Base-by-base conservation (phyloP, 2,797 vertebrate species). In the Enteromius anoplus region DNA sequence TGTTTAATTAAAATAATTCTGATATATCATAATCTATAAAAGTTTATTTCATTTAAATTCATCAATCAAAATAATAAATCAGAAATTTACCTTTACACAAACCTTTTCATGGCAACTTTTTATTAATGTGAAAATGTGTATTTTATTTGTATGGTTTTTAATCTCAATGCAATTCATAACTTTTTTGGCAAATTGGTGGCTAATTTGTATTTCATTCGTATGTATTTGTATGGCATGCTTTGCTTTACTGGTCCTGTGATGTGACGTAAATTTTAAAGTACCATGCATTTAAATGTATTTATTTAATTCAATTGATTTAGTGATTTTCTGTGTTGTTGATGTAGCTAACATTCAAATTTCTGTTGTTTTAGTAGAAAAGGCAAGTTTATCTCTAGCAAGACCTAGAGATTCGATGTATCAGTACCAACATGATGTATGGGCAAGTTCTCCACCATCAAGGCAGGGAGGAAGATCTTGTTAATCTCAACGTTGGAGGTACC, bases 401-500 rank as follows among this genome's bases (percentile, higher is more conserved):
- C 45, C 4, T 51, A 12, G 49, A 70, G n/a, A 40, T 55, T 53
- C 45, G 5, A 53, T 17, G 64, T 69, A 77, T 2, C 55, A 2
- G 12, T 34, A 12, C 55, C 95, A 96, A 90, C 92, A 99, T 99
- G 98, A 96, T 97, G 89, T 99, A 97, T 93, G 98, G 98, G 89
- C 95, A 98, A 92, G 94, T 99, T 92, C 97, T 99, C 92, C 97
- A 92, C 91, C 95, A 86, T 88, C 91, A 88, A 70, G 94, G 93
- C 86, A 94, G 92, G 81, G 95, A 97, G 55, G 94, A 96, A 89
- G 95, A 96, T 90, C 94, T 95, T 86, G 93, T 99, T 85, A 95
- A 96, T 89, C 91, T 99, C 91, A 99, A 99, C 0, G 97, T 99
- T 85, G 98, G 98, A 86, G 98, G 98, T 34, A 96, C 96, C 79